Percentiles rank a stretch among this genome's conserved stretches.
Evolutionary conservation across 2,888 invertebrate species (phyloP).

Genomic region (Nesidiocoris tenuis): DNA sequence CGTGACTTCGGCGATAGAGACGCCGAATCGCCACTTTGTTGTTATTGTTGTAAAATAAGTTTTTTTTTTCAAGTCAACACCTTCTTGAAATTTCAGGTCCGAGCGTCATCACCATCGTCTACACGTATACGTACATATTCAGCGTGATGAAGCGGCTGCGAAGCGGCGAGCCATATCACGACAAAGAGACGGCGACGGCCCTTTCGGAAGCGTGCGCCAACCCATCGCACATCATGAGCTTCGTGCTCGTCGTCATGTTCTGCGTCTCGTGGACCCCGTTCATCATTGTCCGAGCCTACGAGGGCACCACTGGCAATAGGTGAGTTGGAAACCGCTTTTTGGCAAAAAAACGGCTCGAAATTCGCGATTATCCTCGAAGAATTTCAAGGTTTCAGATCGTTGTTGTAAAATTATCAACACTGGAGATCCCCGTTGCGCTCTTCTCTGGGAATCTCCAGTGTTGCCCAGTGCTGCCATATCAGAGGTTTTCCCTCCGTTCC

Average conservation of each 20-base stretch:
- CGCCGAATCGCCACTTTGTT: too few relatives aligned
- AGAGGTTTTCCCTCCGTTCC: too few relatives aligned
- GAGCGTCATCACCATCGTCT: constrained; percentile 88
- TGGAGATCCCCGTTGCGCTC: background rate
- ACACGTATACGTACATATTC: constrained; percentile 94
- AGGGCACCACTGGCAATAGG: constrained; percentile 51
- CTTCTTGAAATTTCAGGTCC: too few relatives aligned
- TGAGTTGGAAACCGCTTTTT: constrained; percentile 6
- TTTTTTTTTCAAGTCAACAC: too few relatives aligned
- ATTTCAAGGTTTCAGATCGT: background rate
- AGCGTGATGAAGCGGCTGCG: constrained; percentile 82
- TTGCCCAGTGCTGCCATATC: too few relatives aligned
- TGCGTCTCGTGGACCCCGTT: constrained; percentile 94
- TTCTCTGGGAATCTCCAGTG: too few relatives aligned
- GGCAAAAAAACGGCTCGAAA: background rate
- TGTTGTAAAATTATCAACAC: background rate
- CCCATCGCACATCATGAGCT: constrained; percentile 94
- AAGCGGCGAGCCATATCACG: constrained; percentile 83
- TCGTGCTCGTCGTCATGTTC: constrained; percentile 85
- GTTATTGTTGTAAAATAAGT: too few relatives aligned
- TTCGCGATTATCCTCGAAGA: too few relatives aligned
- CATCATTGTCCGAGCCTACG: constrained; percentile 78
- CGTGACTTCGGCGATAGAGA: too few relatives aligned
- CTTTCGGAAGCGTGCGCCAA: constrained; percentile 87
- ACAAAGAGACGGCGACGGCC: constrained; percentile 89